A percentile compares a stretch with the other conserved stretches of the same genome.
phyloP scores from a whole-genome alignment of 2,797 vertebrate species.

The Echeneis naucrates region DNA sequence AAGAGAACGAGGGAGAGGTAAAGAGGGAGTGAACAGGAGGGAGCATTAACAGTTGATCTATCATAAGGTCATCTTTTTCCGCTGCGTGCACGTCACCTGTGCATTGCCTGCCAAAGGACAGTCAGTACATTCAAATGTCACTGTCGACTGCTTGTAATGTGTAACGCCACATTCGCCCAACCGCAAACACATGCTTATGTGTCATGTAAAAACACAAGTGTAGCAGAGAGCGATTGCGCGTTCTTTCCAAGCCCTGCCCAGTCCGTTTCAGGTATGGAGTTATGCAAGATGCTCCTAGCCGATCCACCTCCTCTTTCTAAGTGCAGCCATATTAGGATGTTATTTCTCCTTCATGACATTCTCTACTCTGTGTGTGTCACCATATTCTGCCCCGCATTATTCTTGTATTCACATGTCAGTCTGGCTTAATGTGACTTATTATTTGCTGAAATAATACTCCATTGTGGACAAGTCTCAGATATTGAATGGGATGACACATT shows the following conservation, averaged over 20 bases:
- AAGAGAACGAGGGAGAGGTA: slow-evolving; percentile 20
- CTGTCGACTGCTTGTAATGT: slow-evolving; percentile 70
- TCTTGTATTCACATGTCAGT: slow-evolving; percentile 65
- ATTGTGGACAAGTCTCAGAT: slow-evolving; percentile 55
- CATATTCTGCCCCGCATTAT: slow-evolving; percentile 53
- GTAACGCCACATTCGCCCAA: slow-evolving; percentile 56
- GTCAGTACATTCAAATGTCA: slow-evolving; percentile 85
- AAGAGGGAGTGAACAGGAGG: slow-evolving; percentile 30
- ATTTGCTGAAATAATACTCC: slow-evolving; percentile 47
- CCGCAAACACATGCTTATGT: slow-evolving; percentile 16
- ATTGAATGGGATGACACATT: slow-evolving; percentile 47
- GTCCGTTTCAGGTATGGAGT: slow-evolving; percentile 42
- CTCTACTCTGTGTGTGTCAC: slow-evolving; percentile 41
- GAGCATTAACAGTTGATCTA: slow-evolving; percentile 68
- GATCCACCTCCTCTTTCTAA: slow-evolving; percentile 32
- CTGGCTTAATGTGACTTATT: slow-evolving; percentile 60
- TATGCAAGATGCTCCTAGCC: slow-evolving; percentile 50
- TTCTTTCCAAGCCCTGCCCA: slow-evolving; percentile 42
- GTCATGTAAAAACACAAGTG: slow-evolving; percentile 37
- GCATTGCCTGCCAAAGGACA: slow-evolving; percentile 67
- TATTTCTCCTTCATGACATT: slow-evolving; percentile 50
- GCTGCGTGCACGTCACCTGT: slow-evolving; percentile 66
- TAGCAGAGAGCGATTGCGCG: slow-evolving; percentile 19
- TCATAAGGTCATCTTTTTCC: slow-evolving; percentile 87
- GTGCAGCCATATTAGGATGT: slow-evolving; percentile 64